Percentiles rank a stretch among this genome's conserved stretches.
Evolutionary conservation across 2,888 invertebrate genomes (phyloP).

Genomic region (Phyllotreta striolata): DNA sequence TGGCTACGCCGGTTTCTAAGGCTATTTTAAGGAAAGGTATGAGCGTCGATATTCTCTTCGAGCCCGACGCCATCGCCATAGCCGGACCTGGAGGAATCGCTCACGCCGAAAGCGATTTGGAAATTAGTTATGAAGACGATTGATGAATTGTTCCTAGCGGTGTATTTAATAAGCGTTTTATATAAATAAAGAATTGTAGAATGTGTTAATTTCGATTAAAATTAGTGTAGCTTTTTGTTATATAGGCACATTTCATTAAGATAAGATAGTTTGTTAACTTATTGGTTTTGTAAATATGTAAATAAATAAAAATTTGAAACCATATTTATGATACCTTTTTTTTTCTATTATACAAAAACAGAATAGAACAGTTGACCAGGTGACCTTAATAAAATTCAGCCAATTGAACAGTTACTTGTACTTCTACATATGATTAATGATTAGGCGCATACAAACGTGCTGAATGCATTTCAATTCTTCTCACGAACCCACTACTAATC

Average conservation of each 20-base stretch:
- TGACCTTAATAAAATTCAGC: conserved; percentile 7
- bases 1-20: conserved; percentile 74
- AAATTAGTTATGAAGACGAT: conserved; percentile 57
- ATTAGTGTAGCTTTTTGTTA: too few relatives aligned
- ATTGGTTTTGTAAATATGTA: conserved; percentile 10
- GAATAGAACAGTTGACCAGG: background rate
- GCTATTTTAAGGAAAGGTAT: conserved; percentile 70
- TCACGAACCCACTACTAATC: background rate
- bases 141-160: background rate
- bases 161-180: too few relatives aligned
- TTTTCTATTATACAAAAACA: background rate
- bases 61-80: conserved; percentile 74
- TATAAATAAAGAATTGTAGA: too few relatives aligned
- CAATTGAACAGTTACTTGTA: conserved; percentile 5
- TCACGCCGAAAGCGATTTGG: conserved; percentile 77
- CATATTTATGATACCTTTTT: too few relatives aligned
- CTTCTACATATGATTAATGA: background rate
- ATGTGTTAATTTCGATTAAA: too few relatives aligned
- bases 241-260: too few relatives aligned
- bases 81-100: conserved; percentile 80
- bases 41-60: conserved; percentile 70
- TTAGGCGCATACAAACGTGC: background rate
- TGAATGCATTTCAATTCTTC: conserved; percentile 1
- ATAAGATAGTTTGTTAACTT: background rate
- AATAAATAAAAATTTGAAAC: background rate